A percentile compares a stretch with the other conserved stretches of the same genome.
phyloP scores from a whole-genome alignment of 2,113 vertebrate genomes.

The Protobothrops flavoviridis region DNA sequence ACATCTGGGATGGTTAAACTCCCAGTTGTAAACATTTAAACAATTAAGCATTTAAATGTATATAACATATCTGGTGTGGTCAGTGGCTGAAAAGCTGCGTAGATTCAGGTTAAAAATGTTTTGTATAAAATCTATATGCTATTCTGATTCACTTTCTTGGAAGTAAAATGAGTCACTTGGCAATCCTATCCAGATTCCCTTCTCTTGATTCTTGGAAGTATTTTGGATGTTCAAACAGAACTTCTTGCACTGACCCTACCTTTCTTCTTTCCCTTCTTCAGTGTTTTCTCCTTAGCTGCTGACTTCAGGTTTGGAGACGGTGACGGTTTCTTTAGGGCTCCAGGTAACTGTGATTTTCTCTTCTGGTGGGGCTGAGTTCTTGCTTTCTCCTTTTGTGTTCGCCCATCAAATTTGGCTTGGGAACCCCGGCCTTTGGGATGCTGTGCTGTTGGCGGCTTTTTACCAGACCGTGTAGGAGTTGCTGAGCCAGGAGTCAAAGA shows the following conservation, averaged over 20 bases:
- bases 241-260: background rate
- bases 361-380: background rate
- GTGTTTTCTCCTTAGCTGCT: background rate
- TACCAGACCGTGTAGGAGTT: background rate
- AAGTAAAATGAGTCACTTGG: background rate
- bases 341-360: background rate
- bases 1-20: background rate
- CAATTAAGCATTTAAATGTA: background rate
- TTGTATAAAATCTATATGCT: background rate
- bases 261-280: slow-evolving; percentile 3
- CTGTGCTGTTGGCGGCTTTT: background rate
- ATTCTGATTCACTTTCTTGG: background rate
- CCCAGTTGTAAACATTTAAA: background rate
- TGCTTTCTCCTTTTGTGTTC: slow-evolving; percentile 8
- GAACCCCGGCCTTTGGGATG: background rate
- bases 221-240: background rate
- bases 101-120: background rate
- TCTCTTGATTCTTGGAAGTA: background rate
- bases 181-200: background rate
- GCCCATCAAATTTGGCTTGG: background rate
- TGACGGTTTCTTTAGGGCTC: slow-evolving; percentile 4
- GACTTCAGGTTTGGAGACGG: slow-evolving; percentile 11
- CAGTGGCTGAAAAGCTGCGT: background rate
- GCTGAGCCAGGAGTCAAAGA: slow-evolving; percentile 11
- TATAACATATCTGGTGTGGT: rapidly evolving